Evolutionary conservation across 2,113 vertebrate genomes (phyloP).

Genomic region (Neolamprologus ventralis): DNA sequence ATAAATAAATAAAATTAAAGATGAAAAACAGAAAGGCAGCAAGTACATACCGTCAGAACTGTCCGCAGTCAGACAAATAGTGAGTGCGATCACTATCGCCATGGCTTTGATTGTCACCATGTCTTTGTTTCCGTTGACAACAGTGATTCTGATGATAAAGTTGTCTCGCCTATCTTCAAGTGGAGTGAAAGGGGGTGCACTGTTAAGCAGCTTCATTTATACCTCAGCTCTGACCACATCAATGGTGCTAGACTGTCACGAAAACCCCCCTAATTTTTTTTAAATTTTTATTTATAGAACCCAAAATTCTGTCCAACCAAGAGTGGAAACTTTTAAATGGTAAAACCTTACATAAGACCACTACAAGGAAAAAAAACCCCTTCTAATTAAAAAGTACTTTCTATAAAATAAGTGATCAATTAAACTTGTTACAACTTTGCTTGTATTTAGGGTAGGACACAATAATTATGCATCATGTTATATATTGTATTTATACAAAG

Average conservation of each 20-base stretch:
- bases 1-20: neutral
- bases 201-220: neutral
- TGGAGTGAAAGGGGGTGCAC: neutral
- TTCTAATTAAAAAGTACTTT: neutral
- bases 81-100: neutral
- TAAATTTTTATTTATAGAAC: accelerated
- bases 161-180: neutral
- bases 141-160: neutral
- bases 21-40: neutral
- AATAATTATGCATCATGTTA: neutral
- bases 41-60: constrained; percentile 16
- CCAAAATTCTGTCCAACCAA: neutral
- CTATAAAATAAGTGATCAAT: neutral
- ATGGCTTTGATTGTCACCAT: constrained; percentile 46
- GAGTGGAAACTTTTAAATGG: neutral
- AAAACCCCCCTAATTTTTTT: neutral
- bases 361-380: accelerated
- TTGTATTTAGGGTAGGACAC: neutral
- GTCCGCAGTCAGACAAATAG: constrained; percentile 3
- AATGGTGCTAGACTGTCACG: neutral
- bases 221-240: neutral
- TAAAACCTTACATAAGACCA: neutral
- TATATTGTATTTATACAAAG: neutral
- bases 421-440: neutral
- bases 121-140: neutral